Evolutionary conservation across 1,140 invertebrate species (phyloP), one percentile per base, ranked within the genome.

Genomic region (Tetragonula clypearis): DNA sequence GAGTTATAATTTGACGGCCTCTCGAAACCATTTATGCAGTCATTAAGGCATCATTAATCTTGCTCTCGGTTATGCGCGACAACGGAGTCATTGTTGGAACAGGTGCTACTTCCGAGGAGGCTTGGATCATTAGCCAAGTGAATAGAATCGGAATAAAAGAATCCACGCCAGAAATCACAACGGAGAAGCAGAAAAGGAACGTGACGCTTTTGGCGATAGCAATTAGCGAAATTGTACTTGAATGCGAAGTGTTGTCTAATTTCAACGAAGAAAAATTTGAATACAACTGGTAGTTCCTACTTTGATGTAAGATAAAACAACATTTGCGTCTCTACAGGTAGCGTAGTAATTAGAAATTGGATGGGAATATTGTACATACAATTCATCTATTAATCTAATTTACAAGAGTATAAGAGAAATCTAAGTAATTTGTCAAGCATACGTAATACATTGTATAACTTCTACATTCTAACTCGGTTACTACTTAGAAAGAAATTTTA

Each of bases 1-100:
- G 87, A 90, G 89, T 90, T 90, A 88, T 90, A 91, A 91, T 93
- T 94, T 92, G 88, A 85, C 88, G 60, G 87, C 76, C 84, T 85
- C 84, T 91, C 80, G 86, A 85, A 91, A 90, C 85, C 88, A 82
- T 87, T 89, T 91, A 92, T 92, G 88, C 90, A 92, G 88, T 92
- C 93, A 93, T 94, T 93, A 94, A 92, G 92, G 89, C 77, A 89
- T 93, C 92, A 94, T 94, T 92, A 93, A 93, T 94, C 94, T 92
- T 90, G 74, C 82, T 88, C 82, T 75, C 66, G 30, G 80, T 82
- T 91, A 80, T 87, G 69, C 82, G 84, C 86, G 79, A 91, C 90
- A 88, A 90, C 68, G 83, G 69, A 88, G 82, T 89, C 65, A 88
- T 79, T 86, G 89, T 86, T 88, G 87, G 79, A 82, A 88, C 84